Conservation (phyloP, 2,113 vertebrate genomes). For the Drymodes brunneopygia region DNA sequence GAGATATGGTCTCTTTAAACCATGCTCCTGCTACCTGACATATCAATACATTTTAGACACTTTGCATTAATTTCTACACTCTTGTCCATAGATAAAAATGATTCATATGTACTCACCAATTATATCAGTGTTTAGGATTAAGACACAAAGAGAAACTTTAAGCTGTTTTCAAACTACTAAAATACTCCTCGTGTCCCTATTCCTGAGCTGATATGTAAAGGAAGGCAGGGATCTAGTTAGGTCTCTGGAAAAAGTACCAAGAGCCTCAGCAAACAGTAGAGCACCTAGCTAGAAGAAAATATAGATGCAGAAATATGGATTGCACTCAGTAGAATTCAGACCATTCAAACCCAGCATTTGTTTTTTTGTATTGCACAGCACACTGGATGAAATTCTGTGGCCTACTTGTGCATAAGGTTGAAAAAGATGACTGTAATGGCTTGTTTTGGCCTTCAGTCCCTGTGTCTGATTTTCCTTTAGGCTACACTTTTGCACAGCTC, state of each 20-base stretch:
- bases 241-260: not conserved
- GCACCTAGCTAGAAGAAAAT: not conserved
- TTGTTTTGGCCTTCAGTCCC: not conserved
- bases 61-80: not conserved
- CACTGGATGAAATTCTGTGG: not conserved
- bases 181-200: rapidly evolving
- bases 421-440: not conserved
- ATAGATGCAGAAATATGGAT: not conserved
- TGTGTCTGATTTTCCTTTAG: not conserved
- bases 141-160: not conserved
- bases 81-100: not conserved
- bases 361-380: not conserved
- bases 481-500: not conserved
- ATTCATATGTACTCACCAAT: not conserved
- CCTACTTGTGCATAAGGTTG: constrained; percentile 2
- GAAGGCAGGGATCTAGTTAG: not conserved
- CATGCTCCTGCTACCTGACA: not conserved
- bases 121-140: not conserved
- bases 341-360: not conserved
- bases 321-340: not conserved
- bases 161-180: not conserved
- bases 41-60: not conserved
- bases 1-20: not conserved
- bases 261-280: not conserved
- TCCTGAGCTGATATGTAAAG: not conserved